These are phyloP conservation scores for Leptodactylus fallax DNA, from an alignment of 2,797 vertebrate species.

Conservation along the genomic window DNA sequence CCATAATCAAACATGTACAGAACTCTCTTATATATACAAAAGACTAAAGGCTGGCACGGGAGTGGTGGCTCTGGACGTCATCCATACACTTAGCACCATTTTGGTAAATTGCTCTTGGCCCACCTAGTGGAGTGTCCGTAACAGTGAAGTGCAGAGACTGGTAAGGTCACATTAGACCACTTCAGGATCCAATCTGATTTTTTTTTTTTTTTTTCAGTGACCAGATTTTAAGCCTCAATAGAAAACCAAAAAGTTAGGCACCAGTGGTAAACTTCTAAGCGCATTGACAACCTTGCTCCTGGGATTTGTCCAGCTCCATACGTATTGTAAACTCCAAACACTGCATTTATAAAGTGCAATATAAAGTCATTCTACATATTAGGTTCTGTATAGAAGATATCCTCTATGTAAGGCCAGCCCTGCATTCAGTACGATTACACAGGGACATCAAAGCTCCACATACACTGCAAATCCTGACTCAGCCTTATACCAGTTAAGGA, in stretches of 20 bases:
- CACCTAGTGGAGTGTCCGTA: not conserved
- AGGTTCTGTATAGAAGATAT: conserved; percentile 11
- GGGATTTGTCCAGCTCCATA: not conserved
- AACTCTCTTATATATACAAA: not conserved
- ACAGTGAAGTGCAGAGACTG: not conserved
- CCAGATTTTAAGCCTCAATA: not conserved
- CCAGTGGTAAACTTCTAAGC: not conserved
- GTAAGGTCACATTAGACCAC: not conserved
- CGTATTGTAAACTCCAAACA: conserved; percentile 24
- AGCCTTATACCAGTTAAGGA: not conserved
- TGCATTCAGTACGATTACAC: not conserved
- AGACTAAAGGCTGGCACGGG: not conserved
- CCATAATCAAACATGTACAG: not conserved
- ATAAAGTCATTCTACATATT: not conserved
- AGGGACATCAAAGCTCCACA: not conserved
- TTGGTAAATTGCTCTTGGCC: not conserved
- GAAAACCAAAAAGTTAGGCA: not conserved
- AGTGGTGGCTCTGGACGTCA: not conserved
- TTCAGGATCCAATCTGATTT: not conserved
- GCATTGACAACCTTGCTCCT: not conserved
- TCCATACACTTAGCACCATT: not conserved
- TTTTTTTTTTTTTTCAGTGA: no score
- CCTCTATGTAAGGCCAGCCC: not conserved
- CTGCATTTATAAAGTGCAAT: not conserved
- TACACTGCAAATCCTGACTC: not conserved